Evolutionary conservation across 2,888 invertebrate species (phyloP).

Genomic region (Oeneis ivallda): DNA sequence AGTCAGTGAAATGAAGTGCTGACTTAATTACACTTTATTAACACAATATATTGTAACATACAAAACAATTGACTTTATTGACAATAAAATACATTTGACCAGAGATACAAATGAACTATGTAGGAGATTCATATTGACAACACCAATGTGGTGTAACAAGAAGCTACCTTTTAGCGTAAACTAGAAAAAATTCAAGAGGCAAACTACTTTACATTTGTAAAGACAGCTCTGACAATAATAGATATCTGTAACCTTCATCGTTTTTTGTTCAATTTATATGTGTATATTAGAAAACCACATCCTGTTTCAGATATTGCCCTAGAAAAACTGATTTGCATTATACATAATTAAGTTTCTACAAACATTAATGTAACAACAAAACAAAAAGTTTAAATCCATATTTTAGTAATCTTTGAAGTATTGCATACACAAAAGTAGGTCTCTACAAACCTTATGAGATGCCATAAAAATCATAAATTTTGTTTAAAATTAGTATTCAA

Average conservation of each 20-base stretch:
- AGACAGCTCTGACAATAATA: conserved; percentile 27
- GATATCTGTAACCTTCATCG: conserved; percentile 41
- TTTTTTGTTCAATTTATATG: conserved; percentile 1
- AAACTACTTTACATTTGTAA: conserved; percentile 46
- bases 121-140: conserved; percentile 15
- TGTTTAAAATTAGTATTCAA: conserved; percentile 20
- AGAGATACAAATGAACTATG: too few species aligned
- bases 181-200: conserved; percentile 7
- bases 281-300: conserved; percentile 31
- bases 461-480: conserved; percentile 24
- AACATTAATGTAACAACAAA: background rate
- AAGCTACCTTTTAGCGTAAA: background rate
- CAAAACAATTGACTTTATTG: background rate
- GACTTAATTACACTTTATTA: too few species aligned
- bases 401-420: background rate
- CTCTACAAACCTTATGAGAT: conserved; percentile 16
- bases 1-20: too few species aligned
- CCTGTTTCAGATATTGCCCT: conserved; percentile 26
- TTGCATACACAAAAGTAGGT: background rate
- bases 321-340: background rate
- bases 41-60: too few species aligned
- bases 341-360: background rate
- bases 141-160: background rate
- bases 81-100: conserved; percentile 2
- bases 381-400: background rate